phyloP scores from a whole-genome alignment of 2,888 invertebrate genomes.

The Pristionchus mayeri region DNA sequence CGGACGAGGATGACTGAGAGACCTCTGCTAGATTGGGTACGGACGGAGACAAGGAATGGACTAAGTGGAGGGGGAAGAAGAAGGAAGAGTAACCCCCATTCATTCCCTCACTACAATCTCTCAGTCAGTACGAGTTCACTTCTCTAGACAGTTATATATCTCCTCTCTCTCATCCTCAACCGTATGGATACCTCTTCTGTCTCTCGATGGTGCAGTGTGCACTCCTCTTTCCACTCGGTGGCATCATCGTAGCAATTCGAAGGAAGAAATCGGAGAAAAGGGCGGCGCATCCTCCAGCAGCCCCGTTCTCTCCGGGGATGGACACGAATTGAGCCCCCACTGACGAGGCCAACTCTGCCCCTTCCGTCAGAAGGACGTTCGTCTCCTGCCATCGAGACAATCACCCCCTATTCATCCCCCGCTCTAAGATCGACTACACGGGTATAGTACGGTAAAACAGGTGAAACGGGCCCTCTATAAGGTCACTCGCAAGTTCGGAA shows the following conservation, averaged over 20 bases:
- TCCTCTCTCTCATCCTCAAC: too few species aligned
- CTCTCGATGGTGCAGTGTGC: conserved; percentile 1
- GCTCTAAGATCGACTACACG: too few species aligned
- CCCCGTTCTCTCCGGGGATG: neutral
- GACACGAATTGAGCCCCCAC: conserved; percentile 25
- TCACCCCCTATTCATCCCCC: too few species aligned
- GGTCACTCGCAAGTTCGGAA: too few species aligned
- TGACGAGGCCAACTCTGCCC: conserved; percentile 40
- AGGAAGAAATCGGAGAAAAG: conserved; percentile 12
- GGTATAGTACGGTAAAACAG: too few species aligned
- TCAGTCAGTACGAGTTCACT: neutral
- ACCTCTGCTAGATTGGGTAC: neutral
- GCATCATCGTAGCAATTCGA: neutral
- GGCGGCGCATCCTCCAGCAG: neutral
- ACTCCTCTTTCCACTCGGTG: neutral
- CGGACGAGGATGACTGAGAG: neutral
- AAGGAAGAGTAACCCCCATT: neutral
- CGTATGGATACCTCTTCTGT: neutral
- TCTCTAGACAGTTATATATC: too few species aligned
- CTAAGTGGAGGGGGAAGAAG: neutral
- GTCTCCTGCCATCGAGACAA: neutral
- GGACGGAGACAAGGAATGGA: neutral
- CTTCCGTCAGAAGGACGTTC: conserved; percentile 44
- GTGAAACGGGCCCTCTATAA: too few species aligned
- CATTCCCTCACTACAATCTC: neutral